phyloP scores from a whole-genome alignment of 2,888 invertebrate genomes.

The Thymelicus acteon region DNA sequence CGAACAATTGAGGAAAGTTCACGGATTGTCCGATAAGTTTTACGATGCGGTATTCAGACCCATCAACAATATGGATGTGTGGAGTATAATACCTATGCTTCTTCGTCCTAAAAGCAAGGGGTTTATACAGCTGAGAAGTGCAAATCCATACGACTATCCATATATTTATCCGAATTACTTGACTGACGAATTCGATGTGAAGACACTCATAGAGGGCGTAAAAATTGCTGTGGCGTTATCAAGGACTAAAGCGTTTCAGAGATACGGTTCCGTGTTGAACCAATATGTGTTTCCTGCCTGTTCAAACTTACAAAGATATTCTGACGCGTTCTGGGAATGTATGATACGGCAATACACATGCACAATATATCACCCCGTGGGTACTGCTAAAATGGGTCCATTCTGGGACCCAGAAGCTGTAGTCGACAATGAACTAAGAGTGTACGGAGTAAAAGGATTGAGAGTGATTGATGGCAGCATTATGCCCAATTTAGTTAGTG shows the following conservation, averaged over 20 bases:
- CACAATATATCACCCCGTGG: slow-evolving; percentile 94
- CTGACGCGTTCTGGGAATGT: slow-evolving; percentile 94
- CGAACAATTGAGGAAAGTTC: slow-evolving; percentile 90
- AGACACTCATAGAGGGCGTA: slow-evolving; percentile 92
- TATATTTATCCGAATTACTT: slow-evolving; percentile 97
- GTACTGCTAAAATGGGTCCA: slow-evolving; percentile 96
- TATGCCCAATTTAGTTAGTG: slow-evolving; percentile 94
- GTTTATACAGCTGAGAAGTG: slow-evolving; percentile 90
- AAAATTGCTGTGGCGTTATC: slow-evolving; percentile 93
- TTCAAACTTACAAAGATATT: slow-evolving; percentile 86
- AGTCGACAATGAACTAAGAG: slow-evolving; percentile 91
- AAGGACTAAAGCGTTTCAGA: slow-evolving; percentile 90
- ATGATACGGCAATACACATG: slow-evolving; percentile 93
- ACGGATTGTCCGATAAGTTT: slow-evolving; percentile 90
- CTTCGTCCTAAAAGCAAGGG: slow-evolving; percentile 94
- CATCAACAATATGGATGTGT: slow-evolving; percentile 90
- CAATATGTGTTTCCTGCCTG: slow-evolving; percentile 92
- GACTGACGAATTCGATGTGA: slow-evolving; percentile 90
- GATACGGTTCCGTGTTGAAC: slow-evolving; percentile 89
- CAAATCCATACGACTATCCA: slow-evolving; percentile 94
- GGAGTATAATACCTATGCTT: slow-evolving; percentile 93
- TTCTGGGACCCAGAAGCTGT: slow-evolving; percentile 93
- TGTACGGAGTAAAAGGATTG: slow-evolving; percentile 91
- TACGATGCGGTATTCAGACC: slow-evolving; percentile 90
- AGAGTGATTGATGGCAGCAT: slow-evolving; percentile 94